phyloP scores from a whole-genome alignment of 2,113 vertebrate species.

The Regulus satrapa region DNA sequence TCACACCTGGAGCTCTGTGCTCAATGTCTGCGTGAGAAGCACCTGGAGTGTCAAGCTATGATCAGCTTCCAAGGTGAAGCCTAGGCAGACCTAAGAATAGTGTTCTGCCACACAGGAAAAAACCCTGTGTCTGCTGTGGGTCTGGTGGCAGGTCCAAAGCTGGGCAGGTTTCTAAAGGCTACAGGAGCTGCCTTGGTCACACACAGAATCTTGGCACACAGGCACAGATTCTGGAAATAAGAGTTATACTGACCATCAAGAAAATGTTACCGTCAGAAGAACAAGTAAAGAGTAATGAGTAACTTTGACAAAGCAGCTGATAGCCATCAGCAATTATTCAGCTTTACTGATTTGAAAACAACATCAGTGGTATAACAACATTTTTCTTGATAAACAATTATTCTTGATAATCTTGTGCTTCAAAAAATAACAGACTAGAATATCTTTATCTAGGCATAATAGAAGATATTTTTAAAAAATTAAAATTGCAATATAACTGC shows the following conservation, averaged over 20 bases:
- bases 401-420: neutral
- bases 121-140: neutral
- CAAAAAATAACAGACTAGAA: neutral
- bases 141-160: neutral
- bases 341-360: neutral
- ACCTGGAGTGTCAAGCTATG: fast-evolving
- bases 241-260: neutral
- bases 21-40: neutral
- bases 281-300: neutral
- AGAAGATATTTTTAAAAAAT: neutral
- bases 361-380: neutral
- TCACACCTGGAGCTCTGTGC: neutral
- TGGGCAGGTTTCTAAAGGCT: neutral
- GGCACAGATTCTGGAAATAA: neutral
- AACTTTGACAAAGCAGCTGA: neutral
- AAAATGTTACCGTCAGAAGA: neutral
- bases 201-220: neutral
- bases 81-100: neutral
- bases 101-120: neutral
- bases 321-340: neutral
- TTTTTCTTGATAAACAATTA: neutral
- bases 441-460: neutral
- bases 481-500: neutral
- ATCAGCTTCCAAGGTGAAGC: neutral
- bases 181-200: neutral